Evolutionary conservation across 1,140 invertebrate genomes (phyloP).

Genomic region (Cepaea nemoralis): DNA sequence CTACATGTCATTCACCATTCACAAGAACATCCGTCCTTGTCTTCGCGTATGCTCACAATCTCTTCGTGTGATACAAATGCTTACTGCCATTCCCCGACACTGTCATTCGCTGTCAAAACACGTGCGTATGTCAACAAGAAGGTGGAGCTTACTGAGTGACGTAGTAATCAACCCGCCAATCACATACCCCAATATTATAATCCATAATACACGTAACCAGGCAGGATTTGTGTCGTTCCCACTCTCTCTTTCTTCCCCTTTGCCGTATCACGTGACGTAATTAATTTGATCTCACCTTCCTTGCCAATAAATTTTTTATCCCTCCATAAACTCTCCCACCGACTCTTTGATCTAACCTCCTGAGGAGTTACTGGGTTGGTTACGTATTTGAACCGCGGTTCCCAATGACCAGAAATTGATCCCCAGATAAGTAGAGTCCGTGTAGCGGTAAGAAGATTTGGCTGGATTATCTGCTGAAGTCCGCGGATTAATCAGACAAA

Average conservation of each 20-base stretch:
- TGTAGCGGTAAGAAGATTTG: background rate
- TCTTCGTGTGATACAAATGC: no score
- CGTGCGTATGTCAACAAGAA: background rate
- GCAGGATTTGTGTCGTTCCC: background rate
- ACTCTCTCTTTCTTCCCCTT: no score
- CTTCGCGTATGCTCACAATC: no score
- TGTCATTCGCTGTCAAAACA: background rate
- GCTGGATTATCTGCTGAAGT: no score
- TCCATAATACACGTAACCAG: background rate
- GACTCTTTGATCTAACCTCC: constrained; percentile 3
- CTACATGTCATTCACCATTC: no score
- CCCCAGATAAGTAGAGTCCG: background rate
- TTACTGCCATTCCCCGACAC: no score
- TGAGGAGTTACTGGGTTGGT: background rate
- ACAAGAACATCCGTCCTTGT: no score
- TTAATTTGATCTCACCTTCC: constrained; percentile 2
- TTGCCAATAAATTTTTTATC: background rate
- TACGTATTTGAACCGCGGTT: background rate
- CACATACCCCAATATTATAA: background rate
- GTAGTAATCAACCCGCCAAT: background rate
- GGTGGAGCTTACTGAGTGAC: background rate
- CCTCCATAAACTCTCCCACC: background rate
- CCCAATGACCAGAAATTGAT: background rate
- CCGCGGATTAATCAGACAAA: no score
- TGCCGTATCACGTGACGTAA: constrained; percentile 1